phyloP scores from a whole-genome alignment of 2,797 vertebrate species.

The Coreius guichenoti region DNA sequence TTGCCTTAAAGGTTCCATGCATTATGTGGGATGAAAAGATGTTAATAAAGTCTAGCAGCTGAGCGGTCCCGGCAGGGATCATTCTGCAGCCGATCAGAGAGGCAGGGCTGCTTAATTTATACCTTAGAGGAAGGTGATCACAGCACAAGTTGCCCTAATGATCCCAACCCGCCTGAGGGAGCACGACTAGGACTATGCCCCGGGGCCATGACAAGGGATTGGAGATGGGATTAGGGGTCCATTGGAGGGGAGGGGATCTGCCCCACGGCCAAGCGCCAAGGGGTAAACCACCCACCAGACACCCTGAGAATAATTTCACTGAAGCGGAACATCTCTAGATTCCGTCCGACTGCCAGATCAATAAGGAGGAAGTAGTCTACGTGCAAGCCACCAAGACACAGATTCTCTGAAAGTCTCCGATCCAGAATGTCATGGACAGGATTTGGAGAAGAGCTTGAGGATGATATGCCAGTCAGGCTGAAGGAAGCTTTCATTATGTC shows the following conservation, averaged over 20 bases:
- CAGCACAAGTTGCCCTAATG: constrained; percentile 74
- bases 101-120: constrained; percentile 68
- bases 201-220: constrained; percentile 18
- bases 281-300: constrained; percentile 19
- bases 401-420: constrained; percentile 32
- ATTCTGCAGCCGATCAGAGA: constrained; percentile 48
- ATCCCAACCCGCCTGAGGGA: constrained; percentile 73
- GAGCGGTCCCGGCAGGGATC: constrained; percentile 40
- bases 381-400: not conserved
- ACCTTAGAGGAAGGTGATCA: constrained; percentile 75
- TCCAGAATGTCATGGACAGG: constrained; percentile 25
- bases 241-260: constrained; percentile 9
- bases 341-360: not conserved
- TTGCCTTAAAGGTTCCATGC: constrained; percentile 12
- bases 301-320: not conserved
- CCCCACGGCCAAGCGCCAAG: constrained; percentile 16
- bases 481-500: constrained; percentile 42
- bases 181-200: constrained; percentile 53
- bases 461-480: constrained; percentile 41
- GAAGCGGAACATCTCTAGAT: not conserved
- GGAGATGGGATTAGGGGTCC: constrained; percentile 21
- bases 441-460: constrained; percentile 41
- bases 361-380: not conserved
- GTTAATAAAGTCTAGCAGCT: constrained; percentile 43
- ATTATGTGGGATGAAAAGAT: constrained; percentile 36